Conservation (phyloP, 2,888 invertebrate species). For the Drosophila ezoana region DNA sequence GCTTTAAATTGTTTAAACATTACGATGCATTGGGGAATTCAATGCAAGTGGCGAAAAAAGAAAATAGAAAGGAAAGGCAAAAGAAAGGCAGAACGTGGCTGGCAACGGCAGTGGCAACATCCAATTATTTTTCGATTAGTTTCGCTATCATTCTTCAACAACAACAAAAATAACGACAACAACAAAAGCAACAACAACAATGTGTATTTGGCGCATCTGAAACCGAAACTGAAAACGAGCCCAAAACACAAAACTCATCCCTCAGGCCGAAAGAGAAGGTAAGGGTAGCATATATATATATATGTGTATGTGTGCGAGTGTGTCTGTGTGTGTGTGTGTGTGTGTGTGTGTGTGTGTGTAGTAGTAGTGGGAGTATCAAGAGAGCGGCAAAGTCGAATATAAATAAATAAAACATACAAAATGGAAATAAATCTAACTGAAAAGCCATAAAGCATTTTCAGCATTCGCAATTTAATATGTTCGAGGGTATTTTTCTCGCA, state of each 20-base stretch:
- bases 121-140: constrained; percentile 85
- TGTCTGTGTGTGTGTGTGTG: constrained; percentile 13
- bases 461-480: constrained; percentile 84
- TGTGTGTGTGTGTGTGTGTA: constrained; percentile 32
- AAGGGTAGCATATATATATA: constrained; percentile 45
- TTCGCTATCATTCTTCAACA: constrained; percentile 83
- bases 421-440: constrained; percentile 85
- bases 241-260: constrained; percentile 59
- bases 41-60: constrained; percentile 61
- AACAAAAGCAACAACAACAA: constrained; percentile 33
- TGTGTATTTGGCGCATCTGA: constrained; percentile 71
- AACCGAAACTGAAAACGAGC: constrained; percentile 65
- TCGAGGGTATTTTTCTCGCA: constrained; percentile 82
- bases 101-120: constrained; percentile 65
- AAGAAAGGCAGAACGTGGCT: constrained; percentile 53
- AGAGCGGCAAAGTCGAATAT: constrained; percentile 77
- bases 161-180: constrained; percentile 54
- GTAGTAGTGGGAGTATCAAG: constrained; percentile 69
- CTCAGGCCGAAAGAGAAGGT: constrained; percentile 29
- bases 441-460: constrained; percentile 85
- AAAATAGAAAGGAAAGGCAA: constrained; percentile 42
- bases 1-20: constrained; percentile 80
- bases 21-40: constrained; percentile 83
- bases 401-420: constrained; percentile 83
- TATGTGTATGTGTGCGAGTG: constrained; percentile 22